Evolutionary conservation across 2,888 invertebrate genomes (phyloP).

Genomic region (Rhimphoctona megacephalus): DNA sequence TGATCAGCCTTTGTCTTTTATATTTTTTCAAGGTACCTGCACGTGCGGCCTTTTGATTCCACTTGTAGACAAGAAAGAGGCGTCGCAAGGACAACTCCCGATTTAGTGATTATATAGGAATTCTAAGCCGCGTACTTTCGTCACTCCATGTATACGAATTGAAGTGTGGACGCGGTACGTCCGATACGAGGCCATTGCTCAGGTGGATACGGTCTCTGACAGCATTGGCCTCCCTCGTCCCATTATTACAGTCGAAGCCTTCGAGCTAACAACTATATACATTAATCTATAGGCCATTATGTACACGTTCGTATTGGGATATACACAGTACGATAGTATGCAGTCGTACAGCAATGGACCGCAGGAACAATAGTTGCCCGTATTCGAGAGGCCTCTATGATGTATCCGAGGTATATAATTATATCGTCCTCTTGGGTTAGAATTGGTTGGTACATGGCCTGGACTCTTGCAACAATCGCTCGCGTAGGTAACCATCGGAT

Average conservation of each 20-base stretch:
- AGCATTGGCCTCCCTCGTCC: background rate
- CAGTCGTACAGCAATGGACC: constrained; percentile 33
- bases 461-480: constrained; percentile 10
- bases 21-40: background rate
- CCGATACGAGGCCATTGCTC: background rate
- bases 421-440: constrained; percentile 31
- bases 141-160: background rate
- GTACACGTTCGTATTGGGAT: constrained; percentile 45
- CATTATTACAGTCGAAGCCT: constrained; percentile 31
- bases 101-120: background rate
- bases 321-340: constrained; percentile 35
- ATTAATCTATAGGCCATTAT: constrained; percentile 45
- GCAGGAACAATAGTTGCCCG: constrained; percentile 56
- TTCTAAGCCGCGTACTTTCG: background rate
- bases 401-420: constrained; percentile 16
- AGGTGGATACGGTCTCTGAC: background rate
- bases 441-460: constrained; percentile 13
- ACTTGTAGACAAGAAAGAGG: background rate
- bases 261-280: constrained; percentile 43
- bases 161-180: background rate
- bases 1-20: background rate
- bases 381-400: constrained; percentile 27
- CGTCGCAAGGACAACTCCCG: background rate
- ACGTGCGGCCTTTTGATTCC: background rate
- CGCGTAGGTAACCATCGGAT: background rate